Conservation (phyloP, 2,888 invertebrate genomes). For the Gortyna flavago region DNA sequence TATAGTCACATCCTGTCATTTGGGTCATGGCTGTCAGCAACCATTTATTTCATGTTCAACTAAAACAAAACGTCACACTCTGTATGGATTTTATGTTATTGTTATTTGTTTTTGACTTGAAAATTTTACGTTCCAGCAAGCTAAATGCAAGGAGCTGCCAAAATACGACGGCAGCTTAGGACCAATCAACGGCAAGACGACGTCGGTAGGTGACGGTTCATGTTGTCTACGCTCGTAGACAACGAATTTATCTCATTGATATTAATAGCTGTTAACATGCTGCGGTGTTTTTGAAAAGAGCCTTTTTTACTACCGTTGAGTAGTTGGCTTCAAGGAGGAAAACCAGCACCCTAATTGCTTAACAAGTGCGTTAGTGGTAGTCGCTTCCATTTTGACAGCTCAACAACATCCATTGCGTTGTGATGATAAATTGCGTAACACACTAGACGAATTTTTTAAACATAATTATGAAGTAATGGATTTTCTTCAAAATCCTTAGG, state of each 20-base stretch:
- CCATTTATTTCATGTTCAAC: neutral
- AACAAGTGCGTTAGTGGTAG: neutral
- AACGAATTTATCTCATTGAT: constrained; percentile 78
- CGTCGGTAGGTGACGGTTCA: constrained; percentile 92
- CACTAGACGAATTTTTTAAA: neutral
- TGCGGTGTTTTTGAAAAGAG: constrained; percentile 59
- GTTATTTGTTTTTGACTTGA: constrained; percentile 1
- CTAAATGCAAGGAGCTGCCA: constrained; percentile 95
- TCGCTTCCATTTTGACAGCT: neutral
- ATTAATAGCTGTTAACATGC: constrained; percentile 67
- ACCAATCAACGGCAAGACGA: constrained; percentile 93
- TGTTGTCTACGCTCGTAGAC: constrained; percentile 89
- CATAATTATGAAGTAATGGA: neutral
- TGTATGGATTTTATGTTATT: neutral
- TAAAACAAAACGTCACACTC: neutral
- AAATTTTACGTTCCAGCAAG: constrained; percentile 91
- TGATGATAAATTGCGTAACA: neutral
- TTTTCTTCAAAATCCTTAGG: neutral
- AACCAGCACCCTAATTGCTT: neutral
- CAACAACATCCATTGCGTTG: constrained; percentile 7
- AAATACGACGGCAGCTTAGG: constrained; percentile 93
- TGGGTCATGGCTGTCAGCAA: constrained; percentile 3
- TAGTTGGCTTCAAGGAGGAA: constrained; percentile 21
- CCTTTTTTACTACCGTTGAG: constrained; percentile 10
- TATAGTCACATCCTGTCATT: constrained; percentile 12